Base-by-base conservation (phyloP, 2,797 vertebrate genomes). In the Nannoperca obscura region DNA sequence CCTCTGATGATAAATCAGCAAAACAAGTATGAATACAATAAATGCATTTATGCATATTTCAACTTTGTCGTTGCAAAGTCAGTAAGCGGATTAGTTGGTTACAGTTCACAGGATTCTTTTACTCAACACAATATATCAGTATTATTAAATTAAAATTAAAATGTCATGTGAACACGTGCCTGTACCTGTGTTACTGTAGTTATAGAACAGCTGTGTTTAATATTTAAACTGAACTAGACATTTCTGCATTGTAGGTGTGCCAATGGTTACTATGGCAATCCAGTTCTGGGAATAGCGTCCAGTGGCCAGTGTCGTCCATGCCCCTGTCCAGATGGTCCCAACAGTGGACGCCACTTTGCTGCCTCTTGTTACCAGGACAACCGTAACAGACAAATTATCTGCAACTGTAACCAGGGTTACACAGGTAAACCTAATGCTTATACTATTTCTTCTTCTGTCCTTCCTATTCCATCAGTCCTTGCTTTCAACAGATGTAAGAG, bases 401-500 rank as follows among this genome's bases (percentile, higher is more conserved):
- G 98, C 92, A 98, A 95, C 92, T 99, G 98, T 90, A 96, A 95
- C 88, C 94, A 96, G 2, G 98, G 98, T 5, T 98, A 99, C 93
- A 96, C 97, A 93, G 98, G 98, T 98, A 81, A 81, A 90, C 80
- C 58, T 36, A 0, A 30, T 38, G 8, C 2, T 27, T 14, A 5
- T 50, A 0, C 14, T 11, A 24, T 46, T 19, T 53, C 10, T 62
- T 42, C 3, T 8, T n/a, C 27, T 66, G 11, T 49, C 8, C 12
- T 15, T 42, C 8, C 27, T 60, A 38, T 64, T 68, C 42, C n/a
- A 7, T 34, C 53, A 22, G 27, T 40, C 19, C 11, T 34, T 3
- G 12, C 36, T 22, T 54, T 20, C 42, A 32, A 5, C 32, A 32
- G 32, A 32, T 32, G 32, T 32, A 34, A 36, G 36, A 7, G 47